phyloP scores from a whole-genome alignment of 2,113 vertebrate genomes.

The Varanus komodoensis region DNA sequence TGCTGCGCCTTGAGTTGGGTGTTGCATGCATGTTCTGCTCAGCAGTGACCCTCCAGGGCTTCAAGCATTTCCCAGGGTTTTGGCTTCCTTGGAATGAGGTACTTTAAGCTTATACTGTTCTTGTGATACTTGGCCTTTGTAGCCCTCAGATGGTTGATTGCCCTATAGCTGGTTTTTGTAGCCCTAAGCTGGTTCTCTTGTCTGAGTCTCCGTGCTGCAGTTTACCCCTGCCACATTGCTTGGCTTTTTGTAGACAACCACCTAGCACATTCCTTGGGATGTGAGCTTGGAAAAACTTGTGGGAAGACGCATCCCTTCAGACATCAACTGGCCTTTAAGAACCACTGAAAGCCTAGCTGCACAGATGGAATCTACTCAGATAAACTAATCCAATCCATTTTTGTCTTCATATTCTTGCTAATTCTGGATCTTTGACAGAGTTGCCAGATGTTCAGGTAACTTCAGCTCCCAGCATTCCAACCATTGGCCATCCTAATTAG shows the following conservation, averaged over 20 bases:
- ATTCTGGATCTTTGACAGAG: too few species aligned
- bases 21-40: background rate
- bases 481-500: too few species aligned
- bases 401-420: too few species aligned
- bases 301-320: background rate
- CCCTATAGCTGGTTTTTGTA: too few species aligned
- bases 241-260: background rate
- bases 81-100: background rate
- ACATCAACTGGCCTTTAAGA: background rate
- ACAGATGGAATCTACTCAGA: background rate
- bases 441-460: too few species aligned
- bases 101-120: background rate
- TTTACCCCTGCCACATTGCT: background rate
- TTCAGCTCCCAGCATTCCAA: too few species aligned
- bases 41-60: background rate
- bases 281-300: background rate
- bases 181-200: too few species aligned
- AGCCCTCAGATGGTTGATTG: background rate
- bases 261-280: background rate
- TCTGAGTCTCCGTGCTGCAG: background rate
- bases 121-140: background rate
- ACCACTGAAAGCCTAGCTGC: background rate
- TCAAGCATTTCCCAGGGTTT: background rate
- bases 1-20: background rate
- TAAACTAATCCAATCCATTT: too few species aligned